Conservation (phyloP, 2,113 vertebrate genomes). For the Scalopus aquaticus region DNA sequence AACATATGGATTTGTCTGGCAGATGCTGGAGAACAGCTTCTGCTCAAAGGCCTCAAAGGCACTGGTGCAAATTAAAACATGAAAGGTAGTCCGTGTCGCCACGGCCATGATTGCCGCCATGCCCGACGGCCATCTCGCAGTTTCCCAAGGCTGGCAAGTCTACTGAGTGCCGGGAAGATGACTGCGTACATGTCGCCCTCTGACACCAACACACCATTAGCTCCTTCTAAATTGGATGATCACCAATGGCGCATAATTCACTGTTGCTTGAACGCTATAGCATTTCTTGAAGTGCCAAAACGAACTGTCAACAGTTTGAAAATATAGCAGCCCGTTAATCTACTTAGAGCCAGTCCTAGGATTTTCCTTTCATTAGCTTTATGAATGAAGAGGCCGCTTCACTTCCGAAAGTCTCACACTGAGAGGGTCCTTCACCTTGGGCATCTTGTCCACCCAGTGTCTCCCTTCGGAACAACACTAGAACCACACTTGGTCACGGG, state of each 20-base stretch:
- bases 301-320: constrained; percentile 72
- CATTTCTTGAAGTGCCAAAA: constrained; percentile 70
- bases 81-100: constrained; percentile 54
- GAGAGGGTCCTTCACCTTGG: not conserved
- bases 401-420: not conserved
- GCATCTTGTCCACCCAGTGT: not conserved
- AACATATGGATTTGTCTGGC: constrained; percentile 65
- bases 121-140: not conserved
- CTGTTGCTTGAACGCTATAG: constrained; percentile 62
- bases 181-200: constrained; percentile 63
- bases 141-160: constrained; percentile 22
- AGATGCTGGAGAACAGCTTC: constrained; percentile 63
- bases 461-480: not conserved
- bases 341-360: constrained; percentile 27
- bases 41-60: constrained; percentile 51
- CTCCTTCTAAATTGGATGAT: constrained; percentile 65
- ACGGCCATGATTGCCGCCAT: constrained; percentile 8
- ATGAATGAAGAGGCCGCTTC: constrained; percentile 34
- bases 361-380: constrained; percentile 57
- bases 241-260: constrained; percentile 75
- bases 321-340: constrained; percentile 70
- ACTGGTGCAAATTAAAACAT: constrained; percentile 71
- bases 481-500: not conserved
- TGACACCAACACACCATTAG: constrained; percentile 70
- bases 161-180: not conserved